A percentile compares a stretch with the other conserved stretches of the same genome.
phyloP scores from a whole-genome alignment of 37 sponge, comb jelly and placozoan species.

The Aplysina aerophoba region DNA sequence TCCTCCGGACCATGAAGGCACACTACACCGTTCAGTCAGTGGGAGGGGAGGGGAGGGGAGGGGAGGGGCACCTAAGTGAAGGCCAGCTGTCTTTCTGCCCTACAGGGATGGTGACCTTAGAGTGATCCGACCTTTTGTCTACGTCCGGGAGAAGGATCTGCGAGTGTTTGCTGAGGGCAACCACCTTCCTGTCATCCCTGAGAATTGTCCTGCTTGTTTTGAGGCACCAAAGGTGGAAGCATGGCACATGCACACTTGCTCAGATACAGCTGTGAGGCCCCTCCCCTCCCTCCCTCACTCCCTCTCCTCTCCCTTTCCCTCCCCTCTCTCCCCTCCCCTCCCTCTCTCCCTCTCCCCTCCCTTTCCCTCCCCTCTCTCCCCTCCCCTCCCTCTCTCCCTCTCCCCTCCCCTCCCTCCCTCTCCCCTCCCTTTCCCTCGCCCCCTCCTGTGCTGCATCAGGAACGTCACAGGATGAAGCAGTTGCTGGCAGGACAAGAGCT shows the following conservation, averaged over 20 bases:
- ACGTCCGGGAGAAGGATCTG: constrained; percentile 86
- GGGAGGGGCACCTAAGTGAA: background rate
- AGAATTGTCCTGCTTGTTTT: constrained; percentile 97
- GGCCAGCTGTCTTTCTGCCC: background rate
- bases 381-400: no score
- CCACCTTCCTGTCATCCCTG: constrained; percentile 88
- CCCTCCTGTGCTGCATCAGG: constrained; percentile 39
- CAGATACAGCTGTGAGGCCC: no score
- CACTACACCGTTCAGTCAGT: constrained; percentile 82
- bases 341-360: no score
- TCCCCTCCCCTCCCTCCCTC: no score
- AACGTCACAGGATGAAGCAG: constrained; percentile 88
- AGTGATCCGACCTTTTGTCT: constrained; percentile 90
- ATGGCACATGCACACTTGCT: no score
- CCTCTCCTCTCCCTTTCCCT: no score
- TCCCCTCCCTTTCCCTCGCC: no score
- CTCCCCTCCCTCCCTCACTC: no score
- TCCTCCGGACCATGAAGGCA: constrained; percentile 95
- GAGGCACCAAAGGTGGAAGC: constrained; percentile 83
- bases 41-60: background rate
- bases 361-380: no score
- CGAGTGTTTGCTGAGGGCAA: constrained; percentile 73
- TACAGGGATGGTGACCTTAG: constrained; percentile 87
- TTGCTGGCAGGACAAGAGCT: constrained; percentile 89
- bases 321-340: no score